Evolutionary conservation across 2,888 invertebrate genomes (phyloP), one percentile per base, ranked within the genome.

Genomic region (Agrochola circellaris): DNA sequence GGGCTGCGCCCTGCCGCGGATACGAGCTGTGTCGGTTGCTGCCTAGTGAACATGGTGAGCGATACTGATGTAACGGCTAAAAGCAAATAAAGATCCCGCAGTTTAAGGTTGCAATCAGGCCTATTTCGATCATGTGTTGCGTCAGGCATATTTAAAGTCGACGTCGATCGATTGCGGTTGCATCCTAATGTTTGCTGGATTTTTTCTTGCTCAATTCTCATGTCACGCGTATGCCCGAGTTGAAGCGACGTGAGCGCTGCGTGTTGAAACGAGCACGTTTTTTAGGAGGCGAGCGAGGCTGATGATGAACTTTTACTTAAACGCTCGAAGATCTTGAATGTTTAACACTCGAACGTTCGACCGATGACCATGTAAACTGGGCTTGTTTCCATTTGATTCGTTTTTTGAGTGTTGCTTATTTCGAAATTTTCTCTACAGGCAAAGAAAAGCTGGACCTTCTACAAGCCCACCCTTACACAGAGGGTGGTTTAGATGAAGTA

Each of bases 11-110:
- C 23, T 94, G 95, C 85, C 93, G 93, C 67, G 92, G 92, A 45
- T 95, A 95, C 92, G 89, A 92, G 80, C 91, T 96, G 89, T 96
- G 96, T 83, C 91, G 95, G 0, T 90, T 96, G 84, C 90, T 95
- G 90, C 95, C 94, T 58, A 86, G 84, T 26, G 91, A 89, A 54
- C 89, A 89, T 65, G 90, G 92, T 91, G 15, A 65, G 83, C 1
- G 5, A 23, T 30, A 62, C 34, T 34, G 8, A n/a, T 23, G 0
- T 26, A 13, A 54, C 15, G 20, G 15, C 20, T 6, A 11, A 38
- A 7, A 38, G 38, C 6, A 38, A 45, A 45, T 15, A 66, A 13
- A 48, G 13, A 66, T 30, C 66, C 45, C 26, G 0, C 20, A 48
- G 8, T 66, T 26, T 26, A 4, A 26, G 20, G 1, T 45, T 45